Conservation (phyloP, 2,113 vertebrate genomes). For the cat (Felis catus) region DNA sequence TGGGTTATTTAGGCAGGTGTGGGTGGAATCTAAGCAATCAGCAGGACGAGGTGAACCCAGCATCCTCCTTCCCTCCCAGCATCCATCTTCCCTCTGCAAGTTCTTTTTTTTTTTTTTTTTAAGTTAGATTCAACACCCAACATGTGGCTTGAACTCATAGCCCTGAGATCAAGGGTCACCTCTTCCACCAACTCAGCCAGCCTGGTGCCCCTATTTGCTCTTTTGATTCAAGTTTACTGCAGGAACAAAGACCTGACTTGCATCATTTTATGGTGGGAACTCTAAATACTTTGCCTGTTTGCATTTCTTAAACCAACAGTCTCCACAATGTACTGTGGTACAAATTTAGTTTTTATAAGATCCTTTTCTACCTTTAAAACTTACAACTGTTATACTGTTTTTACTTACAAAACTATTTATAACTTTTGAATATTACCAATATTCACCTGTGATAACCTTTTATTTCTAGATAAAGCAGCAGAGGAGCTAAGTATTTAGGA, state of each 20-base stretch:
- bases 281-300: constrained; percentile 14
- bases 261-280: constrained; percentile 13
- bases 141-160: no score
- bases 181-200: no score
- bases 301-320: constrained; percentile 45
- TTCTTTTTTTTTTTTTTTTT: no score
- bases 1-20: no score
- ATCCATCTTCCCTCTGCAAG: no score
- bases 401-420: not conserved
- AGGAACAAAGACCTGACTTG: constrained; percentile 55
- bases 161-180: no score
- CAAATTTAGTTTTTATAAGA: not conserved
- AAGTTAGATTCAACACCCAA: no score
- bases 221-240: constrained; percentile 37
- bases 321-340: not conserved
- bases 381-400: constrained; percentile 9
- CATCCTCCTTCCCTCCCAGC: no score
- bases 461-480: not conserved
- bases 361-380: not conserved
- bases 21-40: no score
- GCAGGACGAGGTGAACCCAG: no score
- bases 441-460: not conserved
- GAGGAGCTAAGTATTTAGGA: not conserved
- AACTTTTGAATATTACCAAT: not conserved
- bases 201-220: not conserved